A percentile compares a stretch with the other conserved stretches of the same genome.
Conservation (phyloP, 2,888 invertebrate species). For the Lordiphosa fenestrarum region DNA sequence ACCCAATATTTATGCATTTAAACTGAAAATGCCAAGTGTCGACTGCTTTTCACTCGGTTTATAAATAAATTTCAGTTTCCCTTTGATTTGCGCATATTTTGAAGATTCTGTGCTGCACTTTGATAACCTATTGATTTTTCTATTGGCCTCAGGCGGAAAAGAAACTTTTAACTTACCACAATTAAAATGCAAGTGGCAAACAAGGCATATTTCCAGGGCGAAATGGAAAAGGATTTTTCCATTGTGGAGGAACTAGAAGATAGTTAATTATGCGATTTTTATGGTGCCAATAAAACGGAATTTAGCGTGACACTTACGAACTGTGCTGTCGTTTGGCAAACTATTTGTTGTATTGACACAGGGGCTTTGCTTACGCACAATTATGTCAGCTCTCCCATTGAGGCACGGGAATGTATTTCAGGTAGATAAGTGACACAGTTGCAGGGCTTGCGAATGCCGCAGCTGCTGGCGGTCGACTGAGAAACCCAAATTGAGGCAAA, state of each 20-base stretch:
- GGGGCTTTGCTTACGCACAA: conserved; percentile 34
- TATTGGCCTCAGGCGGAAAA: conserved; percentile 17
- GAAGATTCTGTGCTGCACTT: conserved; percentile 7
- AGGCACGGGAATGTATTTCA: not conserved
- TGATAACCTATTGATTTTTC: conserved; percentile 29
- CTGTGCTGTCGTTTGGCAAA: not conserved
- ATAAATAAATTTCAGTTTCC: conserved; percentile 4
- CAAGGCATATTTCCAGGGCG: conserved; percentile 75
- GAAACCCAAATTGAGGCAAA: conserved; percentile 9
- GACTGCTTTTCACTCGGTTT: conserved; percentile 1
- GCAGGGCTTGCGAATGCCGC: conserved; percentile 18
- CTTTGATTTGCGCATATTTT: conserved; percentile 3
- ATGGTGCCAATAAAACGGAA: conserved; percentile 1
- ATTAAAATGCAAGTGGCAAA: conserved; percentile 68
- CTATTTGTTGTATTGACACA: conserved; percentile 5
- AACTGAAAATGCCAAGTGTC: conserved; percentile 6
- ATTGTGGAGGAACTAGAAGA: conserved; percentile 32
- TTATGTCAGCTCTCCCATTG: conserved; percentile 8
- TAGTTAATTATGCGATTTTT: not conserved
- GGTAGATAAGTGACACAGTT: not conserved
- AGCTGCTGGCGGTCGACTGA: conserved; percentile 28
- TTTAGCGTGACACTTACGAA: conserved; percentile 8
- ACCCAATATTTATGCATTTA: too few relatives aligned
- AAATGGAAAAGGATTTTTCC: conserved; percentile 71
- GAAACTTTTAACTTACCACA: conserved; percentile 64